Conservation (phyloP, 2,888 invertebrate genomes). For the Petrophora chlorosata region DNA sequence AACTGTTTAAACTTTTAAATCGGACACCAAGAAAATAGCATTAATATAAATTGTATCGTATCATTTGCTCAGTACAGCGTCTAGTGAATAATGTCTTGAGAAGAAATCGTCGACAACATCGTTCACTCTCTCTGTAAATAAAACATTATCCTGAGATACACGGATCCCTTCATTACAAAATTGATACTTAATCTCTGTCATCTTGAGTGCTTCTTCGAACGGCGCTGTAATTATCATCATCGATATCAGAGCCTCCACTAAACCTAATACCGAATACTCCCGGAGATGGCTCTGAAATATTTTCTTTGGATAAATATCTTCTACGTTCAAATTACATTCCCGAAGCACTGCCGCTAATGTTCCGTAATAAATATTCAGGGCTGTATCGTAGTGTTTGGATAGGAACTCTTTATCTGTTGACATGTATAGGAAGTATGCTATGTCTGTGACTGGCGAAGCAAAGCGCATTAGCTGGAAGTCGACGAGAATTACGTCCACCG, state of each 20-base stretch:
- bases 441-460: constrained; percentile 65
- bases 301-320: constrained; percentile 55
- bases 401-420: constrained; percentile 57
- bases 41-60: constrained; percentile 4
- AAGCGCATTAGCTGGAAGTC: constrained; percentile 63
- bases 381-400: constrained; percentile 50
- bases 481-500: constrained; percentile 60
- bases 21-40: neutral
- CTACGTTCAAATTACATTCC: constrained; percentile 57
- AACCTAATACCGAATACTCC: constrained; percentile 62
- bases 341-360: constrained; percentile 62
- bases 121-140: constrained; percentile 63
- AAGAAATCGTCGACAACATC: constrained; percentile 65
- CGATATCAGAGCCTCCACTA: constrained; percentile 68
- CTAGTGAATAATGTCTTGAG: constrained; percentile 54
- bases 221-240: constrained; percentile 71
- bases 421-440: constrained; percentile 68
- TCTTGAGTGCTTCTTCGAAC: constrained; percentile 61
- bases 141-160: constrained; percentile 45
- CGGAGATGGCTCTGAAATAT: constrained; percentile 58
- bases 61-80: constrained; percentile 48
- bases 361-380: constrained; percentile 61
- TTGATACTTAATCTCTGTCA: constrained; percentile 63
- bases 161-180: constrained; percentile 42
- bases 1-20: constrained; percentile 5